Percentiles rank a stretch among this genome's conserved stretches.
Evolutionary conservation across 2,888 invertebrate species (phyloP).

Genomic region (Hoplodrina ambigua): DNA sequence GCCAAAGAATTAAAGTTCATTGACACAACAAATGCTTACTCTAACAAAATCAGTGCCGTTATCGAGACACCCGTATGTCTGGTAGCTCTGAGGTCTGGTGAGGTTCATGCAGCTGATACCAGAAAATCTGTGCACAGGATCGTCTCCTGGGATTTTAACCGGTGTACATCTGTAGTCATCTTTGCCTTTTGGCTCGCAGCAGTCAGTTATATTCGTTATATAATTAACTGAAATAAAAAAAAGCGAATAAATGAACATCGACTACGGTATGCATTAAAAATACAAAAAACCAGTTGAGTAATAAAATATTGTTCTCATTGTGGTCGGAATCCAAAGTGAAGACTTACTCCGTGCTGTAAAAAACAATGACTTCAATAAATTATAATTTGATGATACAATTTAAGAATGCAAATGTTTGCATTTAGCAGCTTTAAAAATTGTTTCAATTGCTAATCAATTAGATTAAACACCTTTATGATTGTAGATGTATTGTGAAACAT

Average conservation of each 20-base stretch:
- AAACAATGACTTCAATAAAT: too few species aligned
- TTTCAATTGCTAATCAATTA: too few species aligned
- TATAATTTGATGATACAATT: too few species aligned
- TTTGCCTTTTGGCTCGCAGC: constrained; percentile 41
- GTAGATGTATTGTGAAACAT: too few species aligned
- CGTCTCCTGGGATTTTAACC: constrained; percentile 33
- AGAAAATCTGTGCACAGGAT: constrained; percentile 55
- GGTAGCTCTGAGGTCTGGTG: constrained; percentile 49
- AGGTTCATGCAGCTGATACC: constrained; percentile 48
- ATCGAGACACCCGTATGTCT: constrained; percentile 37
- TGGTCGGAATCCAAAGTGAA: too few species aligned
- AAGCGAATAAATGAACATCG: neutral
- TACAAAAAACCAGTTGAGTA: too few species aligned
- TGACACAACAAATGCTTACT: constrained; percentile 19
- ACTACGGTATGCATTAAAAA: too few species aligned
- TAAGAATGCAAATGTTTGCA: too few species aligned
- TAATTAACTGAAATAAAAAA: constrained; percentile 44
- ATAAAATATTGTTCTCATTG: too few species aligned
- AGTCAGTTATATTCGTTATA: constrained; percentile 7
- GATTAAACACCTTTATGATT: too few species aligned
- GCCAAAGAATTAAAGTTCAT: neutral
- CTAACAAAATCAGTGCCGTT: constrained; percentile 35
- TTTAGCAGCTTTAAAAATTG: too few species aligned
- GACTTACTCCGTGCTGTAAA: too few species aligned
- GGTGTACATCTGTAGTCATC: constrained; percentile 47